Evolutionary conservation across 2,113 vertebrate species (phyloP).

Genomic region (Cyanoderma ruficeps): DNA sequence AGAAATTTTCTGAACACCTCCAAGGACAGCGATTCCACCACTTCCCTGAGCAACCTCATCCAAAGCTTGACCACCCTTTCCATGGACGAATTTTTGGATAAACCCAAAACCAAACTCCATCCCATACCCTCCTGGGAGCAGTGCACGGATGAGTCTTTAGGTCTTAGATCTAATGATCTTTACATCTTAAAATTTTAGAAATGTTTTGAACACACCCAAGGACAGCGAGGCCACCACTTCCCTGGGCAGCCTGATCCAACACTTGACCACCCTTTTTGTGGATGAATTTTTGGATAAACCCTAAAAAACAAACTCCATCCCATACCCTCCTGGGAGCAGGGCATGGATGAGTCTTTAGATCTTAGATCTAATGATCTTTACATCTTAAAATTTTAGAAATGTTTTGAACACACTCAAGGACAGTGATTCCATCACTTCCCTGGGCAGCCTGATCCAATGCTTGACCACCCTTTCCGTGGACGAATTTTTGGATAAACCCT

Average conservation of each 20-base stretch:
- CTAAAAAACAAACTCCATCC: too few species aligned
- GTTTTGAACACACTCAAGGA: not conserved
- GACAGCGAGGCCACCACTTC: too few species aligned
- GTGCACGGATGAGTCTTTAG: not conserved
- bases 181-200: too few species aligned
- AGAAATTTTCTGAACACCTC: rapidly evolving
- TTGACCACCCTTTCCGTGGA: rapidly evolving
- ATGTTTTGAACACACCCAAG: too few species aligned
- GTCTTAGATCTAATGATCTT: too few species aligned
- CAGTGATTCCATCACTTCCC: not conserved
- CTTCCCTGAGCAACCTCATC: not conserved
- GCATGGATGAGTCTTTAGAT: not conserved
- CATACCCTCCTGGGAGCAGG: too few species aligned
- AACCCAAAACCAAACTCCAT: not conserved
- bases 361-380: not conserved
- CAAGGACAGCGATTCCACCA: not conserved
- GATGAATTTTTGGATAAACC: too few species aligned
- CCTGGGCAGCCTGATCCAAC: too few species aligned
- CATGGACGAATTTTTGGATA: rapidly evolving
- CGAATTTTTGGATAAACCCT: too few species aligned
- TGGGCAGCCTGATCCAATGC: not conserved
- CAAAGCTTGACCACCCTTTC: rapidly evolving
- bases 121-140: rapidly evolving
- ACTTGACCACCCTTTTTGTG: too few species aligned
- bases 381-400: not conserved